Conservation (phyloP, 2,797 vertebrate genomes). For the Mico argentatus region DNA sequence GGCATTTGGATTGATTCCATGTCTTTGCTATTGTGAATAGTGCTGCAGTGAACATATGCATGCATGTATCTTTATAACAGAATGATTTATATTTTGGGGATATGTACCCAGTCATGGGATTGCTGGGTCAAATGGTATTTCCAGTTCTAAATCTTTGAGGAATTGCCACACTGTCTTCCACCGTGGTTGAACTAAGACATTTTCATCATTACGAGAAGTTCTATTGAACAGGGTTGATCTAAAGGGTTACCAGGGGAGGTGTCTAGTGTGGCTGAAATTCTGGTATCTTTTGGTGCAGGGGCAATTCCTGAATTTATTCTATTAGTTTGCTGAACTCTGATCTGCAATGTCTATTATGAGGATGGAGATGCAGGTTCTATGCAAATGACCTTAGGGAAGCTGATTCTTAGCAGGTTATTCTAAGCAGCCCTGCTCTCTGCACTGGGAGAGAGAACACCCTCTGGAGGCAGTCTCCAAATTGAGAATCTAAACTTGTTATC, state of each 20-base stretch:
- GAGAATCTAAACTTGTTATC: background rate
- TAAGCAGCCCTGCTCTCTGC: background rate
- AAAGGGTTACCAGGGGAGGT: background rate
- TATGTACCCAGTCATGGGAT: background rate
- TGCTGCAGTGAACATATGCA: background rate
- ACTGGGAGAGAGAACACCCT: background rate
- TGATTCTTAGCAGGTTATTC: background rate
- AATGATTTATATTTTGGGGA: background rate
- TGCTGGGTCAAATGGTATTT: background rate
- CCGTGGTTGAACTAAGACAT: background rate
- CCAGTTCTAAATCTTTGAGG: background rate
- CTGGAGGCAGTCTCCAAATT: background rate
- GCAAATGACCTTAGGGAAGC: background rate
- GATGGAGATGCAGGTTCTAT: background rate
- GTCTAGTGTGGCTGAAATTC: background rate
- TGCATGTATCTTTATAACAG: background rate
- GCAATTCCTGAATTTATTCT: background rate
- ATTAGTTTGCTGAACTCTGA: background rate
- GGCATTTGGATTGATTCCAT: background rate
- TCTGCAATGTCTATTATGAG: background rate
- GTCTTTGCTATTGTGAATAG: background rate
- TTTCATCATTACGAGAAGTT: background rate
- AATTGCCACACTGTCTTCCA: background rate
- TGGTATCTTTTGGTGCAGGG: background rate
- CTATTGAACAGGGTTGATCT: background rate